Evolutionary conservation across 1,140 invertebrate genomes (phyloP).

Genomic region (Manduca sexta): DNA sequence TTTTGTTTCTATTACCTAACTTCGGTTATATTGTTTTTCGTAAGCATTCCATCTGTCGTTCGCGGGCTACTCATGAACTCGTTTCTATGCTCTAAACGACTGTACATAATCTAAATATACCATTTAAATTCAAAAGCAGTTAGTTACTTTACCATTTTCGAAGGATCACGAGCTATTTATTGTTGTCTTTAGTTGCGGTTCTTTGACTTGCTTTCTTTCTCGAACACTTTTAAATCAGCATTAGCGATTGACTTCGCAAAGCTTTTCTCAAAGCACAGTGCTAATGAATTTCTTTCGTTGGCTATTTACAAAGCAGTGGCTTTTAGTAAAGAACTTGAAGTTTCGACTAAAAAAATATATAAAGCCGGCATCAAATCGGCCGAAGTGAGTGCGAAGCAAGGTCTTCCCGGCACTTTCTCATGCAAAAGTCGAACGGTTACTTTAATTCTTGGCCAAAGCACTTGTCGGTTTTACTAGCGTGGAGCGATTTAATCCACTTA

Average conservation of each 20-base stretch:
- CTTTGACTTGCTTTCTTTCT: constrained; percentile 30
- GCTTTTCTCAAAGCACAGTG: constrained; percentile 28
- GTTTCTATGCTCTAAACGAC: constrained; percentile 60
- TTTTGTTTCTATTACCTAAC: constrained; percentile 51
- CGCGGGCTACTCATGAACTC: constrained; percentile 50
- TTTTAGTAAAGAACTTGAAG: constrained; percentile 43
- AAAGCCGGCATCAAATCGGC: constrained; percentile 50
- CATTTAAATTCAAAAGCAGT: constrained; percentile 64
- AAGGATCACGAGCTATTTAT: constrained; percentile 50
- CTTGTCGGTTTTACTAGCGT: constrained; percentile 72
- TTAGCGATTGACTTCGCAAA: background rate
- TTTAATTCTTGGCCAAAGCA: constrained; percentile 71
- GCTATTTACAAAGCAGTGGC: constrained; percentile 55
- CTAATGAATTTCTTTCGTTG: constrained; percentile 63
- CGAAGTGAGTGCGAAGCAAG: constrained; percentile 55
- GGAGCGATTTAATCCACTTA: constrained; percentile 73
- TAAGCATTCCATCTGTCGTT: constrained; percentile 47
- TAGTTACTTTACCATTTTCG: constrained; percentile 39
- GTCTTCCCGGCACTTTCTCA: constrained; percentile 63
- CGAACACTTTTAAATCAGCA: background rate
- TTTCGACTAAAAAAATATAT: constrained; percentile 43
- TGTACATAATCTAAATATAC: constrained; percentile 56
- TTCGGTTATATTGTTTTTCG: constrained; percentile 49
- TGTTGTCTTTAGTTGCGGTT: constrained; percentile 45
- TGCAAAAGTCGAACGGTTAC: constrained; percentile 72